Evolutionary conservation across 2,797 vertebrate genomes (phyloP).

Genomic region (Mallotus villosus): DNA sequence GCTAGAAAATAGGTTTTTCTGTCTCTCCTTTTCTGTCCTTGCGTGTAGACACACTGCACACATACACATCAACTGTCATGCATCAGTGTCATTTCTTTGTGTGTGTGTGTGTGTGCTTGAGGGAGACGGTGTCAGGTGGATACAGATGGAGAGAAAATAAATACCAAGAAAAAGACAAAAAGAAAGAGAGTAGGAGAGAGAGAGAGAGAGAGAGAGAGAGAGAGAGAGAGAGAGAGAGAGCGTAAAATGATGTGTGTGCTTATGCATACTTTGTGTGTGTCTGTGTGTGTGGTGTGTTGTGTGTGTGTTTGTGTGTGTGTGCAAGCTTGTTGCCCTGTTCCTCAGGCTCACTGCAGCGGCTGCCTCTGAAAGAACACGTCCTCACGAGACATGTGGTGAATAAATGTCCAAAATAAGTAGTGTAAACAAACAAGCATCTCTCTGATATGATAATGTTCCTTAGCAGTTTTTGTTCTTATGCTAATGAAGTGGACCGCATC

Average conservation of each 20-base stretch:
- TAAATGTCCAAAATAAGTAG: slow-evolving; percentile 66
- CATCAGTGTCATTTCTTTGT: no score
- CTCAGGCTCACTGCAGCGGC: slow-evolving; percentile 31
- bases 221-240: neutral
- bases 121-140: no score
- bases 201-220: slow-evolving; percentile 6
- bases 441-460: slow-evolving; percentile 78
- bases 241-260: neutral
- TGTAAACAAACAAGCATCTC: slow-evolving; percentile 73
- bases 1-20: slow-evolving; percentile 74
- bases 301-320: slow-evolving; percentile 13
- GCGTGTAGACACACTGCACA: slow-evolving; percentile 19
- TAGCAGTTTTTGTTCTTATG: slow-evolving; percentile 76
- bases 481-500: slow-evolving; percentile 76
- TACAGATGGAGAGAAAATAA: no score
- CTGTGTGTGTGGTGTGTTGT: neutral
- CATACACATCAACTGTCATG: no score
- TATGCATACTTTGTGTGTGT: neutral
- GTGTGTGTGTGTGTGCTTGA: no score
- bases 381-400: slow-evolving; percentile 62
- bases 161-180: no score
- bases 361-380: slow-evolving; percentile 49
- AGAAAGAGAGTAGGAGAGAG: neutral
- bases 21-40: slow-evolving; percentile 38
- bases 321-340: slow-evolving; percentile 2